Conservation (phyloP, 1,140 invertebrate genomes). For the Acromyrmex charruanus region DNA sequence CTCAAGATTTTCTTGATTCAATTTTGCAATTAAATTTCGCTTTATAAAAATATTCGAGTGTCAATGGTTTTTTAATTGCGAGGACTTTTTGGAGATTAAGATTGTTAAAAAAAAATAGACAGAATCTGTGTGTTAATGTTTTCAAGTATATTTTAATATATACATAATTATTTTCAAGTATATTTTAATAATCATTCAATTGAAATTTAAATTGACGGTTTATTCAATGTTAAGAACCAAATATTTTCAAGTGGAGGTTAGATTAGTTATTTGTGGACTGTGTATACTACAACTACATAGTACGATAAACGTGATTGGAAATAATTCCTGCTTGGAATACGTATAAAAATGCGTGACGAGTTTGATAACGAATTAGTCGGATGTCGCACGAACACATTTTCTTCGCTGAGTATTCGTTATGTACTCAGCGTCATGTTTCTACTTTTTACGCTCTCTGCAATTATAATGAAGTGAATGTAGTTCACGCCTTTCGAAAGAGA, state of each 20-base stretch:
- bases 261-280: slow-evolving; percentile 19
- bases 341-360: slow-evolving; percentile 54
- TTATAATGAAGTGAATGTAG: slow-evolving; percentile 58
- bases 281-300: slow-evolving; percentile 30
- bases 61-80: background rate
- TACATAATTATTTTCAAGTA: too few species aligned
- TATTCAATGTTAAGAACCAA: background rate
- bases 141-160: background rate
- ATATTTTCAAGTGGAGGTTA: background rate
- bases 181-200: slow-evolving; percentile 11
- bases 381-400: slow-evolving; percentile 37
- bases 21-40: background rate
- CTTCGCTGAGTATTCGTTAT: slow-evolving; percentile 14
- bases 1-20: background rate
- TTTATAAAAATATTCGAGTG: background rate
- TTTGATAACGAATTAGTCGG: slow-evolving; percentile 43
- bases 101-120: slow-evolving; percentile 18
- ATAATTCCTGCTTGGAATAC: slow-evolving; percentile 49
- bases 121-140: background rate
- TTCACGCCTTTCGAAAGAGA: slow-evolving; percentile 33
- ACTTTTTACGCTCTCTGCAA: slow-evolving; percentile 51
- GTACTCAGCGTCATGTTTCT: slow-evolving; percentile 51
- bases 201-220: background rate
- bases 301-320: slow-evolving; percentile 48
- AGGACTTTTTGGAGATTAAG: background rate